These are phyloP conservation scores for Busseola fusca DNA, from an alignment of 2,888 invertebrate species.

Conservation along the genomic window DNA sequence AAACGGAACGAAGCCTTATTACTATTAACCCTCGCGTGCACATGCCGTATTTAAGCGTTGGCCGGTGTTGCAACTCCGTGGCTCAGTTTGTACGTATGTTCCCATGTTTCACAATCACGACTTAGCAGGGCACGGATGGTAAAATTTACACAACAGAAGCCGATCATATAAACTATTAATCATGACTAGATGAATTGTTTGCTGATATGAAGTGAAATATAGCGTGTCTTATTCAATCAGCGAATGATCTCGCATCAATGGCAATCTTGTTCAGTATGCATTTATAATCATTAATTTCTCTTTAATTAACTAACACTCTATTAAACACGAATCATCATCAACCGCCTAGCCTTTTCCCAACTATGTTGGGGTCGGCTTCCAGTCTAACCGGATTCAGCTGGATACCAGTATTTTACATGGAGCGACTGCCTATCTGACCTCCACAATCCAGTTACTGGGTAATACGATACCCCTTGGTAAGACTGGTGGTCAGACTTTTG, in stretches of 20 bases:
- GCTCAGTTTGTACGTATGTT: conserved; percentile 16
- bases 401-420: too few species aligned
- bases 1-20: conserved; percentile 52
- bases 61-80: conserved; percentile 31
- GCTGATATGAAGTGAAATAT: conserved; percentile 40
- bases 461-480: too few species aligned
- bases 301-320: conserved; percentile 3
- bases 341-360: too few species aligned
- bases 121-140: conserved; percentile 29
- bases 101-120: conserved; percentile 43
- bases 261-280: not conserved
- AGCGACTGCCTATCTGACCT: too few species aligned
- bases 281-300: conserved; percentile 1
- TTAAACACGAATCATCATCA: conserved; percentile 16
- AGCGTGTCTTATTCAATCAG: conserved; percentile 40
- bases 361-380: too few species aligned
- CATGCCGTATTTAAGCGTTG: not conserved
- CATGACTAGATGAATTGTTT: conserved; percentile 40
- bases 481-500: too few species aligned
- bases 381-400: too few species aligned
- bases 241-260: not conserved
- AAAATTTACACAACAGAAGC: conserved; percentile 44
- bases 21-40: conserved; percentile 28
- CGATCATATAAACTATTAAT: conserved; percentile 36
- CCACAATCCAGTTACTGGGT: too few species aligned